These are phyloP conservation scores for Heptranchias perlo DNA, from an alignment of 2,113 vertebrate species.

Conservation along the genomic window DNA sequence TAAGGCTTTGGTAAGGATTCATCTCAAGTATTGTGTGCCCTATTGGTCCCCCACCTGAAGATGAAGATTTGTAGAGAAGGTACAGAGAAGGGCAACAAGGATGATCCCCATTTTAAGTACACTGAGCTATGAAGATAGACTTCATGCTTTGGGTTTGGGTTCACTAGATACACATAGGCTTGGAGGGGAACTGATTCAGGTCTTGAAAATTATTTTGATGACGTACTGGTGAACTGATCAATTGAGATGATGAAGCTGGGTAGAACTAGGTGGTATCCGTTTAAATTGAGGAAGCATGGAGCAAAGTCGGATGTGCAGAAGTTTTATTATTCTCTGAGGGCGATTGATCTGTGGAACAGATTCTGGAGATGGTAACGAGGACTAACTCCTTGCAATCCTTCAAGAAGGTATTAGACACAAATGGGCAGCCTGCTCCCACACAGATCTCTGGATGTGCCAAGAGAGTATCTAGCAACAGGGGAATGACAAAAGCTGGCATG, in stretches of 20 bases:
- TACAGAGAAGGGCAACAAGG: not conserved
- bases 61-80: not conserved
- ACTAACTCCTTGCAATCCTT: not conserved
- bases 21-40: not conserved
- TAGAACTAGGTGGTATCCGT: not conserved
- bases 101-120: not conserved
- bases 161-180: not conserved
- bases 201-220: slow-evolving; percentile 7
- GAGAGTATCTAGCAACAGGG: not conserved
- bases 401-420: not conserved
- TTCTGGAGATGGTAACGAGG: not conserved
- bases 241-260: not conserved
- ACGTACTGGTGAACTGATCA: not conserved
- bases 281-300: not conserved
- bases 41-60: not conserved
- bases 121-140: not conserved
- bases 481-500: not conserved
- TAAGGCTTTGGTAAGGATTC: not conserved
- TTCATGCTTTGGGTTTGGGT: not conserved
- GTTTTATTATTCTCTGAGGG: not conserved
- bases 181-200: not conserved
- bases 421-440: not conserved
- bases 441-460: not conserved
- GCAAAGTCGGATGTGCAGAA: not conserved
- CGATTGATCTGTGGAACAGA: not conserved